Percentiles rank a stretch among this genome's conserved stretches.
These are phyloP conservation scores for Pterostichus madidus DNA, from an alignment of 2,888 invertebrate species.

Conservation along the genomic window DNA sequence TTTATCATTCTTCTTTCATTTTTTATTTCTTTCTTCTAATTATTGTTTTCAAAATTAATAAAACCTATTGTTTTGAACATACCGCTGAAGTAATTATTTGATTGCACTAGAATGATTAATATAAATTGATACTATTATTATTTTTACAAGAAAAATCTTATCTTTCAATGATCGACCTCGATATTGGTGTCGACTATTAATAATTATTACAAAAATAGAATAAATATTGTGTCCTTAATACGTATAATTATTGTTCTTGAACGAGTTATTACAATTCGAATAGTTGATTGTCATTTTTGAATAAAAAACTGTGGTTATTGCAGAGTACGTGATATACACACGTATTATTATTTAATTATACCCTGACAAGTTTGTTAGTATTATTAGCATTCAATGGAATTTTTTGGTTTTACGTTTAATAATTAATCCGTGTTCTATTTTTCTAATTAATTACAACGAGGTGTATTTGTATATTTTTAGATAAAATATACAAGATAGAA, in stretches of 20 bases:
- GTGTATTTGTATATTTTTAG: background rate
- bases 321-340: constrained; percentile 22
- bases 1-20: no score
- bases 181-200: constrained; percentile 38
- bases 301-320: constrained; percentile 16
- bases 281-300: constrained; percentile 37
- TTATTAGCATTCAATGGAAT: background rate
- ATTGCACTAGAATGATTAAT: background rate
- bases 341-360: constrained; percentile 44
- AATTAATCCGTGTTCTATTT: constrained; percentile 39
- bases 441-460: background rate
- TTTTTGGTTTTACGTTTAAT: constrained; percentile 6
- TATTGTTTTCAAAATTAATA: no score
- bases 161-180: constrained; percentile 40
- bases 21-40: no score
- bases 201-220: constrained; percentile 21
- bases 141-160: constrained; percentile 13
- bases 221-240: constrained; percentile 36
- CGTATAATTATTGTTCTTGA: constrained; percentile 46
- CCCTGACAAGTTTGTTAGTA: constrained; percentile 4
- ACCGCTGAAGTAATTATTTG: background rate
- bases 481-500: background rate
- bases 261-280: constrained; percentile 42
- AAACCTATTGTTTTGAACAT: no score
- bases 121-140: constrained; percentile 3